Conservation (phyloP, 30 jellyfish, hydroid and myxozoan species). For the Aurelia aurita complex sp. Pacific region DNA sequence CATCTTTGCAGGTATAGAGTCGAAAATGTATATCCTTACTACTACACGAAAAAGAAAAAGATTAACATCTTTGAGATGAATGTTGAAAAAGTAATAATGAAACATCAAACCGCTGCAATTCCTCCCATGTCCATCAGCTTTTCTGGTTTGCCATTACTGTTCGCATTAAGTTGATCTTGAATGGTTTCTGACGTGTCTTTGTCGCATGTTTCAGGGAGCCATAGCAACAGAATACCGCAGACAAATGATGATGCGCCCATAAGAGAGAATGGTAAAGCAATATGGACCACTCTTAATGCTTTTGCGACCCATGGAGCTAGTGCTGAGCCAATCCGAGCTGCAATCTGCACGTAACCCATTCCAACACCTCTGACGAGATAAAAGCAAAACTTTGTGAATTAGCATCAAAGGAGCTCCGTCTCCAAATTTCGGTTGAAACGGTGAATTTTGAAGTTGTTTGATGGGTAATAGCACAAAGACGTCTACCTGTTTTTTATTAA, state of each 20-base stretch:
- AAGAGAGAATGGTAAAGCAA: conserved; percentile 56
- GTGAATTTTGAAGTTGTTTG: too few relatives aligned
- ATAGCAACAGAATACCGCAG: conserved; percentile 22
- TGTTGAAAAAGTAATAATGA: too few relatives aligned
- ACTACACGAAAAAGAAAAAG: too few relatives aligned
- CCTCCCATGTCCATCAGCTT: too few relatives aligned
- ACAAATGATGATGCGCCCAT: conserved; percentile 71
- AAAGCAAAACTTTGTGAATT: background rate
- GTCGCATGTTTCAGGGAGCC: conserved; percentile 73
- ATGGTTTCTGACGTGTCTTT: conserved; percentile 69
- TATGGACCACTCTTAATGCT: conserved; percentile 21
- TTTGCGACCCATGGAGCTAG: conserved; percentile 91
- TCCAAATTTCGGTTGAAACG: too few relatives aligned
- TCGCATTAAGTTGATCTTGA: conserved; percentile 36
- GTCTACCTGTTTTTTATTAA: too few relatives aligned
- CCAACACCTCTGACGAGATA: conserved; percentile 56
- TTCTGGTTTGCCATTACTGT: background rate
- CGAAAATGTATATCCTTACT: too few relatives aligned
- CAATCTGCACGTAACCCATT: conserved; percentile 77
- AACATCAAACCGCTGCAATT: too few relatives aligned
- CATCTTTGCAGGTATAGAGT: too few relatives aligned
- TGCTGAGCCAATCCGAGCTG: conserved; percentile 83
- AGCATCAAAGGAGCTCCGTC: too few relatives aligned
- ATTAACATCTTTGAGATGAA: too few relatives aligned
- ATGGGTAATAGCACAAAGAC: too few relatives aligned